These are phyloP conservation scores for Neotoxoptera formosana DNA, from an alignment of 1,140 invertebrate genomes.

Conservation along the genomic window DNA sequence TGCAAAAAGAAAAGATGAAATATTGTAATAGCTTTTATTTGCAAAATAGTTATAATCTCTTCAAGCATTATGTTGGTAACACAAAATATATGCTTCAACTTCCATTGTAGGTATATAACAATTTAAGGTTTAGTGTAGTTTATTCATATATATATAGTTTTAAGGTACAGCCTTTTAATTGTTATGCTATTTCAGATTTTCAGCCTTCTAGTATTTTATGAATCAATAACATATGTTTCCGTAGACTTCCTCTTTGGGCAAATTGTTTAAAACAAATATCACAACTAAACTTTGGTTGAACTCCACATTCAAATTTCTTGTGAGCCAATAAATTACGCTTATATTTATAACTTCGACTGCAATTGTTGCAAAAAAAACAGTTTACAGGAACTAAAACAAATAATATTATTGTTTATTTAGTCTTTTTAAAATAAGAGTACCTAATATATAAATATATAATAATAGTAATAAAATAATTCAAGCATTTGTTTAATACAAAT, in stretches of 20 bases:
- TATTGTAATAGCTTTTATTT: not conserved
- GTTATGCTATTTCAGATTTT: not conserved
- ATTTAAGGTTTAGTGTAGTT: not conserved
- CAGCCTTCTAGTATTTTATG: constrained; percentile 60
- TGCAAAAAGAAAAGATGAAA: no score
- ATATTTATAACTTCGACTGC: constrained; percentile 58
- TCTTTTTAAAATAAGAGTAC: not conserved
- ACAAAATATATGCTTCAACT: not conserved
- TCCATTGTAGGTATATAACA: not conserved
- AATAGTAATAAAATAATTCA: not conserved
- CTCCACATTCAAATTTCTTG: constrained; percentile 62
- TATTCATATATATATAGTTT: no score
- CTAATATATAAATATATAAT: no score
- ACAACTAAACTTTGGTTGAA: constrained; percentile 60
- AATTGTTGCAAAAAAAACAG: constrained; percentile 24
- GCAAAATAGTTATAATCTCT: not conserved
- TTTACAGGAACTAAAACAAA: not conserved
- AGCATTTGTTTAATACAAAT: not conserved
- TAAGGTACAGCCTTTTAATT: not conserved
- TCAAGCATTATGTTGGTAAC: not conserved
- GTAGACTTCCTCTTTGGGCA: not conserved
- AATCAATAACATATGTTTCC: constrained; percentile 61
- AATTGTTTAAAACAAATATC: constrained; percentile 59
- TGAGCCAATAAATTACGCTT: constrained; percentile 58
- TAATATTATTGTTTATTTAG: not conserved